Base-by-base conservation (phyloP, 2,797 vertebrate genomes). In the Hydrocynus forskahlii region DNA sequence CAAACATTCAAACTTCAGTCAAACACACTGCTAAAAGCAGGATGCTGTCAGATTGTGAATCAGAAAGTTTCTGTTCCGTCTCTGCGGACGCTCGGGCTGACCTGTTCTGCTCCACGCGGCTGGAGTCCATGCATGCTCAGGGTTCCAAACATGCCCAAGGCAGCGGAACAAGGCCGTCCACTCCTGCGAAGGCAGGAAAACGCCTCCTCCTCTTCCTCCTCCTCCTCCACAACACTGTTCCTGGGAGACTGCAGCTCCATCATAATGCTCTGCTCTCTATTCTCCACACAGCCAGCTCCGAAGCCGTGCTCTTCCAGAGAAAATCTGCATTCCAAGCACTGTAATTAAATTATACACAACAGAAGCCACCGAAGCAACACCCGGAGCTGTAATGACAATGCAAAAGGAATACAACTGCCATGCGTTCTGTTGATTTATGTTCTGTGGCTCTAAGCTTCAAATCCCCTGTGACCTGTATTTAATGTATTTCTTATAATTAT, bases 91-190 rank as follows among this genome's bases (percentile, higher is more conserved):
- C 23, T 55, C 63, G 69, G 72, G 64, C 78, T 79, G 25, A 87
- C 79, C 79, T 75, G 79, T 79, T 87, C 86, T 81, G 81, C 79
- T 83, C 81, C 81, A 78, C 79, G 55, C 68, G 68, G 62, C 69
- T 62, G 54, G 72, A n/a, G n/a, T n/a, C n/a, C 67, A 76, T 80
- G 72, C 83, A 83, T 55, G 77, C 68, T 67, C 70, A 60, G 76
- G 67, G 43, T 83, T 79, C 83, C 75, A 82, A 86, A 77, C 43
- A 83, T 75, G 78, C 72, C 76, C 43, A 55, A n/a, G 73, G 84
- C 64, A 40, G 19, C 40, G 25, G 45, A 75, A 70, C 71, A 64
- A 35, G 40, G 66, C 9, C 38, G 23, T 63, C 79, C 21, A 55
- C 70, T 60, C 66, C 62, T 80, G 66, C 80, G 13, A 45, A 55